phyloP scores from a whole-genome alignment of 2,888 invertebrate genomes.

The Proisotoma minuta region DNA sequence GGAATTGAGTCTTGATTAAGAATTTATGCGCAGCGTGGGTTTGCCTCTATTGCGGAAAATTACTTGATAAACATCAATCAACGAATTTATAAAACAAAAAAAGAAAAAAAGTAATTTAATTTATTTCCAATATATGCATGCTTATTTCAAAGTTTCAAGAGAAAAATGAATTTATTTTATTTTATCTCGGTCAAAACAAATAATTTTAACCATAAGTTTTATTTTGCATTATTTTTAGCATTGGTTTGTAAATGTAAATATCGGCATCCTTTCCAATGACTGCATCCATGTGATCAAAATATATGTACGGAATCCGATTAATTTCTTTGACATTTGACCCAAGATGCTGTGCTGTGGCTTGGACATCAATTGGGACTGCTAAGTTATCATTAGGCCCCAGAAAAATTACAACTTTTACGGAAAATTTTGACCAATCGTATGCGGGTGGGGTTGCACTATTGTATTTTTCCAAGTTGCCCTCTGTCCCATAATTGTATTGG shows the following conservation, averaged over 20 bases:
- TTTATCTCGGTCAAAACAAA: too few relatives aligned
- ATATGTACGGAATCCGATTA: not conserved
- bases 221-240: not conserved
- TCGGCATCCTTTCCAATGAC: slow-evolving; percentile 8
- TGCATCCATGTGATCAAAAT: not conserved
- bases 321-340: not conserved
- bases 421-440: not conserved
- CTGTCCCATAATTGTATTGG: not conserved
- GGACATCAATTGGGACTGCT: not conserved
- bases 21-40: too few relatives aligned
- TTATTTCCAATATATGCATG: too few relatives aligned
- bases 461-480: not conserved
- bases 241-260: not conserved
- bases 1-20: too few relatives aligned
- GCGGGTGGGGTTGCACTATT: not conserved
- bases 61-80: too few relatives aligned
- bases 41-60: too few relatives aligned
- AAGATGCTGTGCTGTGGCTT: not conserved
- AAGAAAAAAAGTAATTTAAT: too few relatives aligned
- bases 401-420: not conserved
- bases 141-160: too few relatives aligned
- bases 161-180: too few relatives aligned
- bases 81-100: too few relatives aligned
- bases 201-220: not conserved
- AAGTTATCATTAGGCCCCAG: not conserved